Conservation (phyloP, 2,888 invertebrate genomes). For the Cordilura impudica region DNA sequence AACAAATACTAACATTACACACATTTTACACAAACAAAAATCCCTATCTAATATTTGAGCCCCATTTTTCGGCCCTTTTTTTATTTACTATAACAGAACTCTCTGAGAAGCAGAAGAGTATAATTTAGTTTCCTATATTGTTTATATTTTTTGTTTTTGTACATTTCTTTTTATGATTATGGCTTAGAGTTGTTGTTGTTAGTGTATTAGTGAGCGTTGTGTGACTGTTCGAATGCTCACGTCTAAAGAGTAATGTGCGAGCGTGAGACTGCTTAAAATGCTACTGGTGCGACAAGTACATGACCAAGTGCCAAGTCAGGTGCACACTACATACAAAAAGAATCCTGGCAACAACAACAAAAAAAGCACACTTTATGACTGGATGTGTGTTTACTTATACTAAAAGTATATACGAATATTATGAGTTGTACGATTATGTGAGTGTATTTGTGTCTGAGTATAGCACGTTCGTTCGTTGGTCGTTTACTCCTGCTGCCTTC, state of each 20-base stretch:
- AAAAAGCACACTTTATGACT: not conserved
- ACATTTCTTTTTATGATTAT: not conserved
- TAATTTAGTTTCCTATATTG: not conserved
- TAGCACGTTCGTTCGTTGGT: slow-evolving; percentile 66
- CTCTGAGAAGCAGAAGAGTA: slow-evolving; percentile 29
- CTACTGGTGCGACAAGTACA: slow-evolving; percentile 78
- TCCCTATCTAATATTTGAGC: not conserved
- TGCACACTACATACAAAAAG: slow-evolving; percentile 63
- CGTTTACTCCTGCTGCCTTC: slow-evolving; percentile 63
- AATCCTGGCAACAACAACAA: slow-evolving; percentile 55
- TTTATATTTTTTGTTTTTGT: not conserved
- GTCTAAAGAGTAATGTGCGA: slow-evolving; percentile 69
- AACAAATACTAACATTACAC: not conserved
- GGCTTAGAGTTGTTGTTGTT: slow-evolving; percentile 12
- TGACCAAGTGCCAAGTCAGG: slow-evolving; percentile 77
- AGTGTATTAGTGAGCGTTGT: slow-evolving; percentile 36
- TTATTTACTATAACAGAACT: slow-evolving; percentile 9
- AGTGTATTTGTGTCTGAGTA: slow-evolving; percentile 49
- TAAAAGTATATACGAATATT: slow-evolving; percentile 29
- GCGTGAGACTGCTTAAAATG: slow-evolving; percentile 79
- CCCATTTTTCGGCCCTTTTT: slow-evolving; percentile 8
- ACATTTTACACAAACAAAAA: not conserved
- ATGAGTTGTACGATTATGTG: not conserved
- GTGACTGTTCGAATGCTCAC: slow-evolving; percentile 50
- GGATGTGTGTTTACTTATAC: slow-evolving; percentile 19